Evolutionary conservation across 2,113 vertebrate species (phyloP), one percentile per base, ranked within the genome.

Genomic region (Epinephelus cyanopodus): DNA sequence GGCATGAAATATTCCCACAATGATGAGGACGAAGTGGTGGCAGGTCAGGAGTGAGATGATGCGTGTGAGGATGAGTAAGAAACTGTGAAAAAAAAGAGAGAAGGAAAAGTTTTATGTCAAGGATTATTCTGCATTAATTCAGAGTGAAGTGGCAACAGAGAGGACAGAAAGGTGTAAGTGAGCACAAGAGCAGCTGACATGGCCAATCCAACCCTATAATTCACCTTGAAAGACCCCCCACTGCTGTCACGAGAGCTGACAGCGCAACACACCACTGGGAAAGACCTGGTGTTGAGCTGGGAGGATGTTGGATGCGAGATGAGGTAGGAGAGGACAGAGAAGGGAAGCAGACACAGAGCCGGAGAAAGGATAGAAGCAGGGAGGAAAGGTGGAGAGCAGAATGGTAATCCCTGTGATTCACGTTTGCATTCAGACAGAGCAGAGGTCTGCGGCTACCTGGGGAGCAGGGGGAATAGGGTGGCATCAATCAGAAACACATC

Each of bases 1-100:
- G 58, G 29, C 85, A 92, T 94, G 81, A 94, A 94, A 92, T 90
- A 95, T 94, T 95, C 87, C 94, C 81, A 73, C 52, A 33, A 37
- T 47, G 74, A 81, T 72, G 71, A 82, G 33, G 50, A 50, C 1
- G n/a, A 56, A 47, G 37, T 47, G 66, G 60, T 25, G 47, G 56
- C 65, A 60, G 74, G 76, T 80, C 67, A 70, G n/a, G 73, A 78
- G 68, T 66, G 66, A 84, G 45, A 45, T 77, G 83, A 72, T 52
- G 54, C 73, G 63, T 66, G 64, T 81, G 42, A 45, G 77, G 81
- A 72, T 56, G 54, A 47, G 57, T 57, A 15, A 71, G 17, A 77
- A 58, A 15, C 12, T 37, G 13, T 25, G 12, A 19, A 23, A 39
- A 52, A 42, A 39, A 42, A 11, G 29, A 54, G 23, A 61, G 12